Evolutionary conservation across 2,888 invertebrate species (phyloP).

Genomic region (Hyles lineata): DNA sequence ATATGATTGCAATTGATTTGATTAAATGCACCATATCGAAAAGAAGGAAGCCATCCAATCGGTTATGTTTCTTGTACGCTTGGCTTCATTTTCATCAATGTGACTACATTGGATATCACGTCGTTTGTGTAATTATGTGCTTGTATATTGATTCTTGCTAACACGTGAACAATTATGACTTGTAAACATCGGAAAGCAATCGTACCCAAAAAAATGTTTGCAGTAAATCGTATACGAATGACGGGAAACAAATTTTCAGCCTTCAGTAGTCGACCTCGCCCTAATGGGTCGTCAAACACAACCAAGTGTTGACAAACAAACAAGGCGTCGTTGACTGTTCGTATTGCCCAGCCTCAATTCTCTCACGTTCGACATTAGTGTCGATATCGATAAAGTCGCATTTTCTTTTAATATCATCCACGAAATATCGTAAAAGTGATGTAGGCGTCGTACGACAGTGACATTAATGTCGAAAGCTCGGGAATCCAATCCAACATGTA

Average conservation of each 20-base stretch:
- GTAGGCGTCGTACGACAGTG: slow-evolving; percentile 4
- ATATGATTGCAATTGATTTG: background rate
- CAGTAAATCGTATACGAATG: background rate
- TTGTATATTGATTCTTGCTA: background rate
- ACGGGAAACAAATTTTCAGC: slow-evolving; percentile 41
- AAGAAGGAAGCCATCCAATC: background rate
- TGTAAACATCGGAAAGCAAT: background rate
- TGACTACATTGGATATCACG: background rate
- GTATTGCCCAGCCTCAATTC: slow-evolving; percentile 41
- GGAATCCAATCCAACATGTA: slow-evolving; percentile 34
- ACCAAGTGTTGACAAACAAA: slow-evolving; percentile 57
- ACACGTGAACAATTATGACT: background rate
- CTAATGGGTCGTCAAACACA: slow-evolving; percentile 76
- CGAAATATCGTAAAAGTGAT: slow-evolving; percentile 6
- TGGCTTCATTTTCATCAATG: background rate
- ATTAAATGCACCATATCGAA: background rate
- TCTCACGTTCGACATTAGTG: slow-evolving; percentile 15
- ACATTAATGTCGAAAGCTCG: slow-evolving; percentile 13
- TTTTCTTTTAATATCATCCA: background rate
- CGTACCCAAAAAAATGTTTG: background rate
- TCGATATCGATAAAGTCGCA: slow-evolving; percentile 5
- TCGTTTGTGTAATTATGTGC: background rate
- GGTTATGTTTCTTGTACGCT: background rate
- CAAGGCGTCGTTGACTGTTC: slow-evolving; percentile 43
- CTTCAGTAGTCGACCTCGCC: slow-evolving; percentile 55